A percentile compares a stretch with the other conserved stretches of the same genome.
These are phyloP conservation scores for Rachycentron canadum DNA, from an alignment of 2,797 vertebrate species.

Conservation along the genomic window DNA sequence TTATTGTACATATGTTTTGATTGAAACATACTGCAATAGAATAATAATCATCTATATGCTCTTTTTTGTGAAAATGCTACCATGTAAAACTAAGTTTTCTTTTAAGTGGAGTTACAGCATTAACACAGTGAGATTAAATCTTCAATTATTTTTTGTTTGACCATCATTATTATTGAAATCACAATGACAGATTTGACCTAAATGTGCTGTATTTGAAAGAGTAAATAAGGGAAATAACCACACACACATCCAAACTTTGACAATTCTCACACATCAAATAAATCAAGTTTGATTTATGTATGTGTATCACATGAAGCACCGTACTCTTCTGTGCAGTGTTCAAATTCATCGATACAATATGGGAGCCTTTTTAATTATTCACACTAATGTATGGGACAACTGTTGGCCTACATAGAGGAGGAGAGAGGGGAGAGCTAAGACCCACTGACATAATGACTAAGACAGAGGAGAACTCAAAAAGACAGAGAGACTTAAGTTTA, in stretches of 20 bases:
- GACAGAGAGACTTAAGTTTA: constrained; percentile 9
- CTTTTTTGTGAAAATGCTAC: not conserved
- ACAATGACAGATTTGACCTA: not conserved
- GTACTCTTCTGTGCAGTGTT: not conserved
- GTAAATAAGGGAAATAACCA: not conserved
- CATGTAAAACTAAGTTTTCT: not conserved
- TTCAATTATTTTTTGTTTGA: not conserved
- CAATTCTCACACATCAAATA: constrained; percentile 17
- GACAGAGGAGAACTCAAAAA: not conserved
- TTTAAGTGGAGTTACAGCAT: not conserved
- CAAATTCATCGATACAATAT: constrained; percentile 24
- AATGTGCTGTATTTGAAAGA: not conserved
- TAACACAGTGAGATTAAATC: not conserved
- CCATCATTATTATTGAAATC: not conserved
- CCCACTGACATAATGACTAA: not conserved
- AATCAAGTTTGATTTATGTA: not conserved
- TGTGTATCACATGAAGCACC: not conserved
- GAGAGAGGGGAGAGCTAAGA: not conserved
- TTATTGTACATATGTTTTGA: not conserved
- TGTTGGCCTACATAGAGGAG: constrained; percentile 53
- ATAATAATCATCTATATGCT: not conserved
- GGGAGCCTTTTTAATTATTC: constrained; percentile 59
- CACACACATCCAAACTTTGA: not conserved
- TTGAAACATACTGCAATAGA: not conserved
- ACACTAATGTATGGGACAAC: constrained; percentile 56